Conservation (phyloP, 2,113 vertebrate genomes). For the Mungos mungo region DNA sequence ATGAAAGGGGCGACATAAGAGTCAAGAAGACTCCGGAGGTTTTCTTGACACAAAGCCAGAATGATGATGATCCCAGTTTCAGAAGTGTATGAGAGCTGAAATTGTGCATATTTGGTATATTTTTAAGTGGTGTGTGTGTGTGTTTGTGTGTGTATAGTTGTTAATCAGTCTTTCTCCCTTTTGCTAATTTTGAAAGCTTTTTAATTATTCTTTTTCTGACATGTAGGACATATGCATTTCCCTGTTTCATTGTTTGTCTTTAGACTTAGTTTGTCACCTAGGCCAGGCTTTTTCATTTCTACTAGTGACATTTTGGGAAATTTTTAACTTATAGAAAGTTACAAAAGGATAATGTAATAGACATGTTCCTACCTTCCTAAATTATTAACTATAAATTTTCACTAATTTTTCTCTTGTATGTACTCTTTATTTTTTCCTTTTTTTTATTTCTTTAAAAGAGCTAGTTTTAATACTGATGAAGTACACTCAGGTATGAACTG, state of each 20-base stretch:
- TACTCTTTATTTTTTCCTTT: not conserved
- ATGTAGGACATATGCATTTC: not conserved
- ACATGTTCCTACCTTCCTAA: not conserved
- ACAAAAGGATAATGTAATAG: not conserved
- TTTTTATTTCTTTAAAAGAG: not conserved
- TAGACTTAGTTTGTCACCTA: not conserved
- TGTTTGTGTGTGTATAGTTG: not conserved
- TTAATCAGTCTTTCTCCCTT: not conserved
- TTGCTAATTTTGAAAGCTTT: not conserved
- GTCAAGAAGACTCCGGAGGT: not conserved
- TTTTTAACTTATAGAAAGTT: not conserved
- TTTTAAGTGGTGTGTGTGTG: not conserved
- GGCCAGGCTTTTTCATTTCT: not conserved
- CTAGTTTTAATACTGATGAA: not conserved
- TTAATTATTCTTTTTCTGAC: not conserved
- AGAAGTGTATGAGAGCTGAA: not conserved
- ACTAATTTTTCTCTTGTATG: not conserved
- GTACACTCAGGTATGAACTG: not conserved
- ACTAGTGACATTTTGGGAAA: not conserved
- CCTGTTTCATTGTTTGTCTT: not conserved
- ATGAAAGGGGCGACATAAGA: not conserved
- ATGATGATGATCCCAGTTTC: not conserved
- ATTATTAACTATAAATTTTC: not conserved
- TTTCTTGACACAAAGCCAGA: not conserved
- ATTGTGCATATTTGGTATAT: not conserved